Evolutionary conservation across 2,113 vertebrate genomes (phyloP), one percentile per base, ranked within the genome.

Genomic region (Procavia capensis): DNA sequence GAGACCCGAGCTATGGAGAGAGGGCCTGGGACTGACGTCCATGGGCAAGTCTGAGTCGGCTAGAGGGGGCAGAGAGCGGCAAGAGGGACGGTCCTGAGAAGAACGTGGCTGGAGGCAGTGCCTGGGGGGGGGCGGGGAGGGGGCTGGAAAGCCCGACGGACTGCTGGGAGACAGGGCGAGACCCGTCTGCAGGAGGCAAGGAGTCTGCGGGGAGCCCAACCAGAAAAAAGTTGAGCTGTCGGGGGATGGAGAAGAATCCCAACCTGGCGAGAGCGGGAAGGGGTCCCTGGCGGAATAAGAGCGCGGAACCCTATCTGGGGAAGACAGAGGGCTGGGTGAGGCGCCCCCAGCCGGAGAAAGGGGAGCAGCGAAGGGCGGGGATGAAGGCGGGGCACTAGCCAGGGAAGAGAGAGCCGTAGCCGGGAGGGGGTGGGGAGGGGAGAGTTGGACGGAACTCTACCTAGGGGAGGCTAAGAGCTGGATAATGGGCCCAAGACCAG

Each of bases 231-330:
- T 14, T 36, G 22, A 22, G 70, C 39, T 2, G 72, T 27, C 10
- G 43, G 39, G 39, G 39, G 72, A 19, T 43, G 10, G 9, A 50
- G 81, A 63, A 34, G 34, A n/a, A 31, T 59, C 16, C 27, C 9
- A 7, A 9, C 3, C 6, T 2, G 20, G 11, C 6, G 36, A 63
- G 22, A 2, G 5, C 14, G 13, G 5, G 86, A 36, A 19, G 17
- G 7, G 59, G 74, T 31, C 13, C 6, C 2, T 7, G 10, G 1
- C 2, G n/a, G 1, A 6, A n/a, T n/a, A n/a, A 6, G 0, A 14
- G 5, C 24, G 72, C 6, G 19, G 36, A 45, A 10, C 75, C 24
- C 13, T 34, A 43, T 29, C 11, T 45, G 43, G 75, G 75, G 75
- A 29, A 29, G 27, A 5, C 8, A 27, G 19, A 45, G 3, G 27